Conservation (phyloP, 2,888 invertebrate genomes). For the Rhimphoctona megacephalus region DNA sequence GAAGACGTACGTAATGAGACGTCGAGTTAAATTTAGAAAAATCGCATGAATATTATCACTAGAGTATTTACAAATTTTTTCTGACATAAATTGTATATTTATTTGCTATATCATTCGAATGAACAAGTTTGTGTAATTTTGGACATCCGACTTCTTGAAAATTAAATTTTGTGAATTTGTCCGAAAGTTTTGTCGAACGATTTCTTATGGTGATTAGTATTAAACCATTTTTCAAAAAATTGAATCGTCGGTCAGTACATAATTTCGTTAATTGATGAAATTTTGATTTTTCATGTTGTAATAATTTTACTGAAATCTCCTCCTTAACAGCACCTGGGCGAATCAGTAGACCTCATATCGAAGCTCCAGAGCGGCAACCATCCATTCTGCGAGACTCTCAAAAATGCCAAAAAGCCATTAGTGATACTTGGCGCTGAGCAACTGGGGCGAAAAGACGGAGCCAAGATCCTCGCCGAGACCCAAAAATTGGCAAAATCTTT, state of each 20-base stretch:
- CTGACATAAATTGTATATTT: background rate
- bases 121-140: background rate
- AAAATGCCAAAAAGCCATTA: constrained; percentile 93
- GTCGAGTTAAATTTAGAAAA: background rate
- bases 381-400: constrained; percentile 89
- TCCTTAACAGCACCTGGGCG: constrained; percentile 91
- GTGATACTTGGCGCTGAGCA: constrained; percentile 96
- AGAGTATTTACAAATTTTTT: background rate
- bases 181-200: too few relatives aligned
- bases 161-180: background rate
- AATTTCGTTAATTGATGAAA: background rate
- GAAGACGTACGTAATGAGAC: background rate
- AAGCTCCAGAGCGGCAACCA: constrained; percentile 91
- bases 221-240: background rate
- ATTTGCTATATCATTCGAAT: too few relatives aligned
- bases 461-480: constrained; percentile 90
- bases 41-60: background rate
- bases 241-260: background rate
- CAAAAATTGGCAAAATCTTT: constrained; percentile 90
- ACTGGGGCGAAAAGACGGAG: constrained; percentile 92
- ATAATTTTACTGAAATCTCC: constrained; percentile 9
- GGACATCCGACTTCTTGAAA: background rate
- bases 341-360: constrained; percentile 90
- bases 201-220: background rate
- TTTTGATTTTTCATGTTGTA: background rate